These are phyloP conservation scores for Sarcophaga subvicina DNA, from an alignment of 2,888 invertebrate genomes.

Conservation along the genomic window DNA sequence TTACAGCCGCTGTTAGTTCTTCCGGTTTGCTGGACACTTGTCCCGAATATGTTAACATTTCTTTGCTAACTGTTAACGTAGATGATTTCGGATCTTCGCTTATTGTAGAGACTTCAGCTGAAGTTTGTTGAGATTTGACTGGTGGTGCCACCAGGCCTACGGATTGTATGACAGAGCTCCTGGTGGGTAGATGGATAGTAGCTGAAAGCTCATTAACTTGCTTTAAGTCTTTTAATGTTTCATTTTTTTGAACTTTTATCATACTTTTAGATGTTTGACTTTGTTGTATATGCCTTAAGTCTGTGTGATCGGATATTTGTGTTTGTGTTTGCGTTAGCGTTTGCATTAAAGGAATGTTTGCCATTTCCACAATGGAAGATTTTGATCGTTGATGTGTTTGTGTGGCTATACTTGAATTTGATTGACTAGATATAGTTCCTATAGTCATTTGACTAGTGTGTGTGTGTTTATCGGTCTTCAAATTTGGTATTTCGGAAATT, in stretches of 20 bases:
- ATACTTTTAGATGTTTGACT: not conserved
- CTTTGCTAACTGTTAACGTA: not conserved
- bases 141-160: conserved; percentile 35
- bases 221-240: conserved; percentile 23
- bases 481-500: conserved; percentile 65
- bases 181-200: not conserved
- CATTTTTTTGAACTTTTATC: conserved; percentile 1
- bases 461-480: conserved; percentile 45
- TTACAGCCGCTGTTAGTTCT: conserved; percentile 65
- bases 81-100: conserved; percentile 44
- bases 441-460: conserved; percentile 61
- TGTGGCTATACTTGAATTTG: conserved; percentile 55
- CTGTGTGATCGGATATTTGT: not conserved
- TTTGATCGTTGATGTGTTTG: conserved; percentile 63
- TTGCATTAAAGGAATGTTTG: conserved; percentile 62
- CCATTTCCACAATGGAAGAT: conserved; percentile 64
- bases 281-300: conserved; percentile 17
- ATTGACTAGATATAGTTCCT: conserved; percentile 64
- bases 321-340: conserved; percentile 17
- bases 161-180: conserved; percentile 50
- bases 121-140: conserved; percentile 20
- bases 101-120: conserved; percentile 36
- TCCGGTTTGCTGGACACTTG: conserved; percentile 69
- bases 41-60: conserved; percentile 55
- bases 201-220: not conserved